A percentile compares a stretch with the other conserved stretches of the same genome.
Evolutionary conservation across 2,888 invertebrate genomes (phyloP).

Genomic region (Euzophera pinguis): DNA sequence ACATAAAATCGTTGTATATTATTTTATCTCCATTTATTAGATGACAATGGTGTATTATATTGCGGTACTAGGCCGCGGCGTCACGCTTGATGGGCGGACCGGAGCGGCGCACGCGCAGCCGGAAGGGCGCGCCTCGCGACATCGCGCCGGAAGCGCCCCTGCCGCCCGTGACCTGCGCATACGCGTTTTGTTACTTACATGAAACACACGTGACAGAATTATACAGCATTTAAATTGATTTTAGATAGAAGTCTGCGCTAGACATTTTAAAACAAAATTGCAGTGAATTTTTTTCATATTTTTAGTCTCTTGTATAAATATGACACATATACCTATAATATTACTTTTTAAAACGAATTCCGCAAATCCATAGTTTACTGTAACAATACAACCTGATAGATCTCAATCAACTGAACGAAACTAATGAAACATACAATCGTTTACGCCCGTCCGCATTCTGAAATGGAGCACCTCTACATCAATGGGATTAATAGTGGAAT

Average conservation of each 20-base stretch:
- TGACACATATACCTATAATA: no score
- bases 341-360: no score
- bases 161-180: conserved; percentile 65
- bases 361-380: no score
- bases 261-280: no score
- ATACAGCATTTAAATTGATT: background rate
- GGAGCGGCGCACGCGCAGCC: conserved; percentile 47
- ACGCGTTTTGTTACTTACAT: conserved; percentile 53
- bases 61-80: conserved; percentile 40
- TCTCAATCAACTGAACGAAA: background rate
- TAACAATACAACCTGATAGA: no score
- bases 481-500: conserved; percentile 42
- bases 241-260: background rate
- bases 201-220: conserved; percentile 50
- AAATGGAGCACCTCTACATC: conserved; percentile 32
- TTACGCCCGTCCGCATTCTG: conserved; percentile 25
- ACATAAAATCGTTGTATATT: conserved; percentile 27
- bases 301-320: no score
- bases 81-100: conserved; percentile 51
- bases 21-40: conserved; percentile 58
- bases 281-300: background rate
- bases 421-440: conserved; percentile 26
- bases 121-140: conserved; percentile 71
- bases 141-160: conserved; percentile 60
- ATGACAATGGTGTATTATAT: conserved; percentile 60